Percentiles rank a stretch among this genome's conserved stretches.
Conservation (phyloP, 2,888 invertebrate species). For the Hypena proboscidalis region DNA sequence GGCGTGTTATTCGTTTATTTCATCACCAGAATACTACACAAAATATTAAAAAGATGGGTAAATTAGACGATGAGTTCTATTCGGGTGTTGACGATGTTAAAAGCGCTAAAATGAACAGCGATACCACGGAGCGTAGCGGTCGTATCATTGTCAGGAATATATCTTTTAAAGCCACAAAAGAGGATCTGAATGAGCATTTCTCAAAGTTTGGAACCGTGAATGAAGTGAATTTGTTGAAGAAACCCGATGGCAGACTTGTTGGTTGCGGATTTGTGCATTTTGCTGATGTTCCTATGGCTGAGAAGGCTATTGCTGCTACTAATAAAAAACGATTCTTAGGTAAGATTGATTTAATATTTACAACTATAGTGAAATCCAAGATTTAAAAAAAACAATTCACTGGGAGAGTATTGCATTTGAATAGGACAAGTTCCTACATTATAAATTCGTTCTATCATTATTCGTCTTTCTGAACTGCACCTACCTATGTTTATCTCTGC, state of each 20-base stretch:
- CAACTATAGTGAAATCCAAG: too few relatives aligned
- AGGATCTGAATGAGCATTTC: constrained; percentile 89
- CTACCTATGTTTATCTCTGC: too few relatives aligned
- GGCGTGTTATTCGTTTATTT: not conserved
- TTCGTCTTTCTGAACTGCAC: too few relatives aligned
- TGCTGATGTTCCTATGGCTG: constrained; percentile 90
- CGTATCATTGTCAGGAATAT: constrained; percentile 89
- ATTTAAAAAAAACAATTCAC: too few relatives aligned
- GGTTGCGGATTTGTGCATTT: constrained; percentile 97
- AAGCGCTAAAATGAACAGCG: constrained; percentile 52
- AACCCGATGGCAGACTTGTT: constrained; percentile 89
- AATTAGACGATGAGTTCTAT: constrained; percentile 48
- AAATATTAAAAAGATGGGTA: constrained; percentile 42
- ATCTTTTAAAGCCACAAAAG: constrained; percentile 89
- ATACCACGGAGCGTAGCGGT: constrained; percentile 68
- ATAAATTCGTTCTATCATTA: too few relatives aligned
- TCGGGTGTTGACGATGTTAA: constrained; percentile 52
- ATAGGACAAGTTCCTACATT: too few relatives aligned
- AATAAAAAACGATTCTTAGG: constrained; percentile 88
- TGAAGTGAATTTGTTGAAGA: constrained; percentile 90
- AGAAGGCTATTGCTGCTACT: constrained; percentile 89
- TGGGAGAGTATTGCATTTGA: too few relatives aligned
- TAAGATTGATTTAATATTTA: too few relatives aligned
- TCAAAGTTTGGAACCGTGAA: constrained; percentile 89
- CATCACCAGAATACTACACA: constrained; percentile 10